A percentile compares a stretch with the other conserved stretches of the same genome.
These are phyloP conservation scores for Chrosomus eos DNA, from an alignment of 2,797 vertebrate genomes.

Conservation along the genomic window DNA sequence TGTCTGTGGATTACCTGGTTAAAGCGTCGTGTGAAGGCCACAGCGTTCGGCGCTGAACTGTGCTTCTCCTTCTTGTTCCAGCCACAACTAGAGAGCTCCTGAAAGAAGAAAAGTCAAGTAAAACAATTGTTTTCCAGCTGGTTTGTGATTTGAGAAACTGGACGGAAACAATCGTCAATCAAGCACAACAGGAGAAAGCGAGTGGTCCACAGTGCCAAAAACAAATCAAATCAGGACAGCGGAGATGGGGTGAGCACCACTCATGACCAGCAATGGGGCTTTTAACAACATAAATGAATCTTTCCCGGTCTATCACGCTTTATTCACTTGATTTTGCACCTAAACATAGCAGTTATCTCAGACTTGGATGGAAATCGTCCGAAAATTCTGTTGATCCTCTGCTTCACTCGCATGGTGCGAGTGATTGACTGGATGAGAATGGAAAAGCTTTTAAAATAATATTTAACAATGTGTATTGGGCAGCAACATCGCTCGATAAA, in stretches of 20 bases:
- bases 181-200: not conserved
- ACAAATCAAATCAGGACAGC: not conserved
- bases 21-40: slow-evolving; percentile 98
- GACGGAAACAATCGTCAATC: not conserved
- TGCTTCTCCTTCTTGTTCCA: slow-evolving; percentile 99
- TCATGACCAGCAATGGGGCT: not conserved
- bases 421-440: not conserved
- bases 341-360: not conserved
- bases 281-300: not conserved
- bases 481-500: not conserved
- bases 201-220: not conserved
- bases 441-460: slow-evolving; percentile 20
- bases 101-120: slow-evolving; percentile 29
- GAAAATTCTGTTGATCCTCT: not conserved
- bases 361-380: not conserved
- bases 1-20: slow-evolving; percentile 88
- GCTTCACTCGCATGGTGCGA: not conserved
- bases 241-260: not conserved
- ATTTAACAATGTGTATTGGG: slow-evolving; percentile 13
- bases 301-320: not conserved
- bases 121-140: not conserved
- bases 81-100: slow-evolving; percentile 98
- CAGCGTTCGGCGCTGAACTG: slow-evolving; percentile 96
- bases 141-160: not conserved
- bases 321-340: not conserved